Conservation (phyloP, 2,888 invertebrate species). For the Toxonevra muliebris region DNA sequence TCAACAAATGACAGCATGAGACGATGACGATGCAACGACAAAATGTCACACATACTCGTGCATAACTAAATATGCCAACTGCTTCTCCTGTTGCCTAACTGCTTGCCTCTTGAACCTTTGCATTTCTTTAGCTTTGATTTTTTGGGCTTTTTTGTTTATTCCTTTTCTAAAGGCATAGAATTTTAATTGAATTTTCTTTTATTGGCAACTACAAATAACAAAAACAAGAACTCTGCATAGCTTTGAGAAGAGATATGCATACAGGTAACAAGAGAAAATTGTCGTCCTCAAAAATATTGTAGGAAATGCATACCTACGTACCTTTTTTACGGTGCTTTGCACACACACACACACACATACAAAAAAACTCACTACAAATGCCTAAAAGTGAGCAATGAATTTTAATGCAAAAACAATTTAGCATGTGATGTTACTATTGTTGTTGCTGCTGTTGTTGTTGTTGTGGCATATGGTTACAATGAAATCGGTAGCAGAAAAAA, state of each 20-base stretch:
- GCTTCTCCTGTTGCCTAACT: background rate
- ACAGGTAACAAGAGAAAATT: conserved; percentile 5
- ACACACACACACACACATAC: background rate
- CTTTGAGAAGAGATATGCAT: background rate
- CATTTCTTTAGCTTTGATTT: background rate
- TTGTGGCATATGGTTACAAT: too few relatives aligned
- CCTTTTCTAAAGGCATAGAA: conserved; percentile 21
- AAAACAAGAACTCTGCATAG: background rate
- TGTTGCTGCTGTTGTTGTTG: too few relatives aligned
- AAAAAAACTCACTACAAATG: background rate
- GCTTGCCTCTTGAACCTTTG: too few relatives aligned
- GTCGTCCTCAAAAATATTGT: background rate
- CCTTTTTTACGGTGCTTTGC: background rate
- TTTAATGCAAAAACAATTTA: background rate
- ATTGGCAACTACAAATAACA: background rate
- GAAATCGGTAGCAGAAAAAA: background rate
- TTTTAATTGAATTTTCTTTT: conserved; percentile 33
- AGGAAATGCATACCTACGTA: background rate
- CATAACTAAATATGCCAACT: conserved; percentile 7
- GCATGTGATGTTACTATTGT: too few relatives aligned
- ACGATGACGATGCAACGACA: conserved; percentile 6
- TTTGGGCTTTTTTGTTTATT: background rate
- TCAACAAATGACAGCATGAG: conserved; percentile 23
- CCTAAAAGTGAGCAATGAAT: conserved; percentile 16
- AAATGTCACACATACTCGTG: conserved; percentile 23